A percentile compares a stretch with the other conserved stretches of the same genome.
These are phyloP conservation scores for Hippolais icterina DNA, from an alignment of 2,113 vertebrate genomes.

Conservation along the genomic window DNA sequence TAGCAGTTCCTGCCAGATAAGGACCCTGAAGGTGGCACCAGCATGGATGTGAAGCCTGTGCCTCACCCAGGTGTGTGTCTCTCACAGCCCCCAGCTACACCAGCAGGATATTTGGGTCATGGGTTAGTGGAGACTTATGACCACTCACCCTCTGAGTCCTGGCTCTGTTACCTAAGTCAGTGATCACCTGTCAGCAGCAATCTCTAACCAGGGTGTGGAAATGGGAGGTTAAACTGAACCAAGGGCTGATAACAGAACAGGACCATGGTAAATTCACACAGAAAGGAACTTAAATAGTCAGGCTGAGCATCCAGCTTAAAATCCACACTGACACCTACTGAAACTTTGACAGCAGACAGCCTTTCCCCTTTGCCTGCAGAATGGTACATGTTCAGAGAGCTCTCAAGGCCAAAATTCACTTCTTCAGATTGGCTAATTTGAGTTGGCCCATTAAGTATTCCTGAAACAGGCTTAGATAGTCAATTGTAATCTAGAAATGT, in stretches of 20 bases:
- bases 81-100: not conserved
- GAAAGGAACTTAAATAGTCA: not conserved
- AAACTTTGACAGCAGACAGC: constrained; percentile 30
- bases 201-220: not conserved
- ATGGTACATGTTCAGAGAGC: not conserved
- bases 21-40: not conserved
- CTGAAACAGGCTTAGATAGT: constrained; percentile 51
- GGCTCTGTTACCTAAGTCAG: not conserved
- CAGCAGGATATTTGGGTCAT: not conserved
- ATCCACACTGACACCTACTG: constrained; percentile 58
- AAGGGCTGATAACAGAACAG: not conserved
- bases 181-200: not conserved
- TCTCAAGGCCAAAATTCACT: constrained; percentile 28
- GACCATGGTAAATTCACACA: not conserved
- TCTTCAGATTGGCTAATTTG: constrained; percentile 33
- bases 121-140: not conserved
- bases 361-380: not conserved
- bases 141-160: not conserved
- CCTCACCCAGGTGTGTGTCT: not conserved
- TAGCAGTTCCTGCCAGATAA: constrained; percentile 26
- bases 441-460: constrained; percentile 44
- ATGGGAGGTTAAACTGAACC: not conserved
- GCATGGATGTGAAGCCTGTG: not conserved
- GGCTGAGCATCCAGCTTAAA: constrained; percentile 3
- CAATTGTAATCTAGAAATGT: constrained; percentile 36